phyloP scores from a whole-genome alignment of 2,113 vertebrate genomes.

The Daubentonia madagascariensis region DNA sequence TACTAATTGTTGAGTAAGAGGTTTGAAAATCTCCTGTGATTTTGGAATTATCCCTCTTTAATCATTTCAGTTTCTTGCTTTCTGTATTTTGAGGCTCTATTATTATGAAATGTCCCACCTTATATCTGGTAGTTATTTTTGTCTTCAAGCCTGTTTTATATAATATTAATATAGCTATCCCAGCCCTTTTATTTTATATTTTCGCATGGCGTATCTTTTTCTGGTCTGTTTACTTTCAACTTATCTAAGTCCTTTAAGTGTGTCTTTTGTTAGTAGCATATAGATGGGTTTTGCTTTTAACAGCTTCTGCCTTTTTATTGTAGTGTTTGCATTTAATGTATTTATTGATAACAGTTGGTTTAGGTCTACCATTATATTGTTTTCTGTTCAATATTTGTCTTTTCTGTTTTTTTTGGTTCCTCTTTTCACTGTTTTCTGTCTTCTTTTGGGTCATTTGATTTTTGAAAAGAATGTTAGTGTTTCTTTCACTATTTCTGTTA shows the following conservation, averaged over 20 bases:
- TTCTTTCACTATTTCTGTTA: background rate
- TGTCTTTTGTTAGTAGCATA: background rate
- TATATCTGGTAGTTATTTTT: background rate
- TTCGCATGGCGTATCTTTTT: background rate
- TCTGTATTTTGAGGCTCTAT: background rate
- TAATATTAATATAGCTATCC: background rate
- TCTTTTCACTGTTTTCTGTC: background rate
- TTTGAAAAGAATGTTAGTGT: background rate
- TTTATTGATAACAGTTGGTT: background rate
- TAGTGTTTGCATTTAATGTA: background rate
- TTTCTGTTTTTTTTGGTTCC: background rate
- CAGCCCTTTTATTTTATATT: background rate
- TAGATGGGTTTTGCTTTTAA: background rate
- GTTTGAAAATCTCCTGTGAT: background rate
- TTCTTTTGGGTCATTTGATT: background rate
- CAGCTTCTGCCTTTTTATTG: background rate
- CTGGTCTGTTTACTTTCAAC: background rate
- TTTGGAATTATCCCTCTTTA: background rate
- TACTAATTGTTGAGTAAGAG: background rate
- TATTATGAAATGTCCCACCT: background rate
- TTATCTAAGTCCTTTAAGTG: background rate
- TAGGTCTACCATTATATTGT: background rate
- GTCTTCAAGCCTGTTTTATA: background rate
- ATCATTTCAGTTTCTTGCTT: background rate
- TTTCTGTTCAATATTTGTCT: background rate